A percentile compares a stretch with the other conserved stretches of the same genome.
phyloP scores from a whole-genome alignment of 2,888 invertebrate species.

The Athalia circularis region DNA sequence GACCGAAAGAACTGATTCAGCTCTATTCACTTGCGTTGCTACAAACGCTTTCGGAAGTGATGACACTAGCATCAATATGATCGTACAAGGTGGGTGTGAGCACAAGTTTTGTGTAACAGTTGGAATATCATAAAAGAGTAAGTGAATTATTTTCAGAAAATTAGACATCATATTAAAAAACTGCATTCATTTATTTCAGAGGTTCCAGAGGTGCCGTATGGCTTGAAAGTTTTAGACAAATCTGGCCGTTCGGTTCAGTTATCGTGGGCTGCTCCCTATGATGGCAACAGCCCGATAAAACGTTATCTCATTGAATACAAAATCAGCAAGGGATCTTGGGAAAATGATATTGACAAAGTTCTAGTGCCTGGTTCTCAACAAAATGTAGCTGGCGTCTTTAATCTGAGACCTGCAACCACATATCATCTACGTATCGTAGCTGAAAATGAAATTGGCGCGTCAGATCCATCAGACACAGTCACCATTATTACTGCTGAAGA shows the following conservation, averaged over 20 bases:
- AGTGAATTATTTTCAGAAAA: background rate
- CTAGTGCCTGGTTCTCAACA: constrained; percentile 90
- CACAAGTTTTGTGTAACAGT: background rate
- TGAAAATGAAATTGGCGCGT: constrained; percentile 95
- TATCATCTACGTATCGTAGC: constrained; percentile 95
- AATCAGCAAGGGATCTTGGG: constrained; percentile 88
- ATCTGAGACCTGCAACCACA: constrained; percentile 91
- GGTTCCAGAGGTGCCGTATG: constrained; percentile 92
- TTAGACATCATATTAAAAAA: constrained; percentile 18
- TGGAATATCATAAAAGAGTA: background rate
- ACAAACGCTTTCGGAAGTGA: constrained; percentile 96
- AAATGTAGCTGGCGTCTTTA: constrained; percentile 92
- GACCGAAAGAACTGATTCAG: constrained; percentile 92
- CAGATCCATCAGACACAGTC: constrained; percentile 93
- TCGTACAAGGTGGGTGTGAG: constrained; percentile 84
- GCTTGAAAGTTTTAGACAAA: constrained; percentile 91
- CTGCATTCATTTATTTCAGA: constrained; percentile 75
- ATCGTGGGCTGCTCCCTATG: constrained; percentile 94
- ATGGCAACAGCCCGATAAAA: constrained; percentile 92
- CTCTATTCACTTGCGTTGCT: constrained; percentile 93
- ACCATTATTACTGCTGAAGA: constrained; percentile 97
- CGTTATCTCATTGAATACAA: constrained; percentile 94
- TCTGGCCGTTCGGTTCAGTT: constrained; percentile 92
- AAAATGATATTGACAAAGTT: constrained; percentile 90
- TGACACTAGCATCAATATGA: constrained; percentile 96